phyloP scores from a whole-genome alignment of 2,888 invertebrate species.

The Pardosa pseudoannulata region DNA sequence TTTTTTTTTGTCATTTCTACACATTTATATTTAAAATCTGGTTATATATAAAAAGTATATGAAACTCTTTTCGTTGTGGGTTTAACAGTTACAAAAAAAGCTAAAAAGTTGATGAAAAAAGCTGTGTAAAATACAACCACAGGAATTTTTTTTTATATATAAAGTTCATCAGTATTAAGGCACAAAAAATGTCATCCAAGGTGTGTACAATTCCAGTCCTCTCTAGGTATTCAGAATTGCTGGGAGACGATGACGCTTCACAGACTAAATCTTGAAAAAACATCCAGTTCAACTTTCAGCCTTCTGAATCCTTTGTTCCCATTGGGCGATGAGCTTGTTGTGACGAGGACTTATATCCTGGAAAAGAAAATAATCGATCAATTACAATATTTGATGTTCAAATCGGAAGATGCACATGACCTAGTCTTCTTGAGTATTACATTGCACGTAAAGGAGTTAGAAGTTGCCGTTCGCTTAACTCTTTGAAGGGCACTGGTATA shows the following conservation, averaged over 20 bases:
- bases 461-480: too few relatives aligned
- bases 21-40: conserved; percentile 44
- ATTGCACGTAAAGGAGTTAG: too few relatives aligned
- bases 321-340: conserved; percentile 69
- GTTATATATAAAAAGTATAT: conserved; percentile 51
- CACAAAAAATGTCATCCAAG: conserved; percentile 44
- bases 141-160: conserved; percentile 27
- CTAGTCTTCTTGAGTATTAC: too few relatives aligned
- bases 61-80: conserved; percentile 21
- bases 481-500: too few relatives aligned
- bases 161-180: conserved; percentile 56
- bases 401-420: too few relatives aligned
- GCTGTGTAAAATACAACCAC: conserved; percentile 46
- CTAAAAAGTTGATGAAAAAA: conserved; percentile 26
- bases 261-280: not conserved
- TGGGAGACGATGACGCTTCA: conserved; percentile 16
- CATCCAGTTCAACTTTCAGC: conserved; percentile 62
- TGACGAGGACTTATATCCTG: conserved; percentile 65
- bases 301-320: conserved; percentile 72
- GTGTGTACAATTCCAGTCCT: conserved; percentile 4
- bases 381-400: too few relatives aligned
- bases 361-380: not conserved
- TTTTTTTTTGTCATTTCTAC: conserved; percentile 54
- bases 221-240: not conserved
- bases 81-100: conserved; percentile 45